Evolutionary conservation across 2,113 vertebrate genomes (phyloP), one percentile per base, ranked within the genome.

Genomic region (Rhinichthys klamathensis): DNA sequence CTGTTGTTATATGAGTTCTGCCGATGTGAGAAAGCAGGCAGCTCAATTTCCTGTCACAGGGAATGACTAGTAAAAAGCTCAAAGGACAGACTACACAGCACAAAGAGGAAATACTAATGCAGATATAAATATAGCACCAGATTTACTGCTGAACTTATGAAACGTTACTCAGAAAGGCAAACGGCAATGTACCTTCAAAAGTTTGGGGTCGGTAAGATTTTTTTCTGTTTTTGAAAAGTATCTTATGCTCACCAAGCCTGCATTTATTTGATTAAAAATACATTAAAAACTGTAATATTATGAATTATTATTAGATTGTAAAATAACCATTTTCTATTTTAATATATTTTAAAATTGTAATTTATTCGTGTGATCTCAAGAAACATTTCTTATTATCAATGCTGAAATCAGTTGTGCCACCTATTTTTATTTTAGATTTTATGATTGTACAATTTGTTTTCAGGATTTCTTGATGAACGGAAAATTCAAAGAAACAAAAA

Each of bases 41-140:
- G 54, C 63, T 51, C 63, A n/a, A 84, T 78, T 87, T 87, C 86
- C 79, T 73, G 75, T 73, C 79, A 84, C 23, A 25, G 12, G 72
- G 56, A 67, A 54, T 60, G 27, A 15, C 83, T 51, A 32, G 74
- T 67, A 49, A 25, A 49, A 10, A 83, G 88, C 80, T 85, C 80
- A 89, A 87, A 87, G 75, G 80, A 54, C 27, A 67, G 61, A 81
- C 63, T 82, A 51, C 27, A 67, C 82, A 82, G 21, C 10, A 82
- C 18, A 58, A 89, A 83, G 56, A 87, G 67, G 44, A 84, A 67
- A 87, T 82, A 81, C 82, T 73, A 82, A 84, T 77, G 58, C 32
- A 61, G 85, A 30, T 41, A 73, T 76, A 60, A n/a, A 41, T 54
- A 80, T 21, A 70, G 75, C 10, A 1, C 38, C 16, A 65, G 44